Conservation (phyloP, 2,797 vertebrate genomes). For the Tinamus major region DNA sequence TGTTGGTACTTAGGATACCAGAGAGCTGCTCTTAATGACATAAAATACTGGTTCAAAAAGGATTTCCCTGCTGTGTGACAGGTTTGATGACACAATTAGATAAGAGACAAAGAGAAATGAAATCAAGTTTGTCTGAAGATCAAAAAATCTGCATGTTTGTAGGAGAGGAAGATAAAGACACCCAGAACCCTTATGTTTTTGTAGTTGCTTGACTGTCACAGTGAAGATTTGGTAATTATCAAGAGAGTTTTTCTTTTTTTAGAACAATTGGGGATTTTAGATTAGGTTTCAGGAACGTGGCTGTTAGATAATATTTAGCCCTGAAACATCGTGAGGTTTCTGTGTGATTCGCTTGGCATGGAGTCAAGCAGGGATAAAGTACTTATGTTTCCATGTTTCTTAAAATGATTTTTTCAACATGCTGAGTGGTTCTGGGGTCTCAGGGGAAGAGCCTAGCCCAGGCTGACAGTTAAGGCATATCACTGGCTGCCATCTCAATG, state of each 20-base stretch:
- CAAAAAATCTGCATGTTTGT: background rate
- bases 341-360: background rate
- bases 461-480: conserved; percentile 6
- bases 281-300: background rate
- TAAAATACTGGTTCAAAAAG: conserved; percentile 1
- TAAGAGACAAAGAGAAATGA: background rate
- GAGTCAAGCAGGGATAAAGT: conserved; percentile 56
- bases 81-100: background rate
- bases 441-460: background rate
- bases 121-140: background rate
- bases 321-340: background rate
- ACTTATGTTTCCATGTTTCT: conserved; percentile 23
- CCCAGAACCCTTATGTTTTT: background rate
- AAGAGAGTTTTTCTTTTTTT: background rate
- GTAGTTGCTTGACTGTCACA: background rate
- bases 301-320: conserved; percentile 31
- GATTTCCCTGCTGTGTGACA: background rate
- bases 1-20: conserved; percentile 34
- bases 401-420: conserved; percentile 33
- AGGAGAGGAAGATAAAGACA: background rate
- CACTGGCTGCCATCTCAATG: background rate
- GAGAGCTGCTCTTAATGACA: conserved; percentile 25
- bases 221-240: conserved; percentile 20
- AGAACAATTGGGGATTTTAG: background rate
- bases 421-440: background rate